Evolutionary conservation across 1,140 invertebrate species (phyloP), one percentile per base, ranked within the genome.

Genomic region (Meloidogyne exigua): DNA sequence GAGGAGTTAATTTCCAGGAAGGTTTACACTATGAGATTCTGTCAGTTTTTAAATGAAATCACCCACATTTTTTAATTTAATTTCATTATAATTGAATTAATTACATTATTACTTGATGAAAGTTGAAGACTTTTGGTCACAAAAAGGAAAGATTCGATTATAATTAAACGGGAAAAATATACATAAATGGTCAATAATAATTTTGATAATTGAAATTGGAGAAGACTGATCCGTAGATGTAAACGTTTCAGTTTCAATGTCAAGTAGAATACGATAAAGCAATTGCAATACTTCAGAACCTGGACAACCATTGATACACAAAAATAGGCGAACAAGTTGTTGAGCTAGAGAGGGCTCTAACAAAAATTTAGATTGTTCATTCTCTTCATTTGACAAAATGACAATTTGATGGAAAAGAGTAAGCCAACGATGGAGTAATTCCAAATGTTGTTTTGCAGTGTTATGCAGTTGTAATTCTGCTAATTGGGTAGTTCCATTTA

Each of bases 121-220:
- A n/a, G n/a, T n/a, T n/a, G n/a, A n/a, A n/a, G n/a, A n/a, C n/a
- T n/a, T n/a, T n/a, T n/a, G n/a, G n/a, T n/a, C n/a, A n/a, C n/a
- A n/a, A n/a, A n/a, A n/a, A n/a, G n/a, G n/a, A n/a, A n/a, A n/a
- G n/a, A n/a, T n/a, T n/a, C n/a, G n/a, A n/a, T n/a, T n/a, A 66
- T 21, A 72, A 26, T 62, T 13, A 32, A 49, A 28, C 2, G n/a
- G n/a, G n/a, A n/a, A n/a, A 76, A n/a, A 76, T 75, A 23, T 57
- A 77, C 76, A 18, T 28, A 79, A 62, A 63, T 79, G 68, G 21
- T 81, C 49, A 26, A 81, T 70, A 21, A 79, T 68, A 12, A 74
- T 26, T 28, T 44, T 49, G 9, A 79, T 57, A 15, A 79, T 18
- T 10, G 79, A 81, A 21, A 26, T 68, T 15, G 80, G 63, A 21